phyloP scores from a whole-genome alignment of 2,888 invertebrate species.

The Noctua janthe region DNA sequence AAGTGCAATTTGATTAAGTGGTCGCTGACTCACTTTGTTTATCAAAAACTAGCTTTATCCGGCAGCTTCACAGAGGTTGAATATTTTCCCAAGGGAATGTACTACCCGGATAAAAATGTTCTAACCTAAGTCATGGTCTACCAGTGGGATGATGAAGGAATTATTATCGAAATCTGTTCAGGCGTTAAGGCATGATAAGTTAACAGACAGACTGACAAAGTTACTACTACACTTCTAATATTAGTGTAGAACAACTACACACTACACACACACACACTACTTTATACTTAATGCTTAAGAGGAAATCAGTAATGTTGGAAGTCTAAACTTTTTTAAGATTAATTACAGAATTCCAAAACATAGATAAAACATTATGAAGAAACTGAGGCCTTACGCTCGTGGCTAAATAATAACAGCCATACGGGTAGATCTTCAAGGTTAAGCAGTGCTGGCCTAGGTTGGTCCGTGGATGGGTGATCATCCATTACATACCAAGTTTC shows the following conservation, averaged over 20 bases:
- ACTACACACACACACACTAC: too few species aligned
- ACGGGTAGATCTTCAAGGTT: too few species aligned
- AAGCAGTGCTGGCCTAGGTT: neutral
- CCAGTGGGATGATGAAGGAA: neutral
- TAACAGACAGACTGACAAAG: neutral
- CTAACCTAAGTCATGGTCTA: neutral
- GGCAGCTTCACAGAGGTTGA: neutral
- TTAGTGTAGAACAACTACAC: too few species aligned
- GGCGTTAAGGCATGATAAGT: neutral
- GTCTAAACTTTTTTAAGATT: neutral
- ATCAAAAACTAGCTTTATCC: neutral
- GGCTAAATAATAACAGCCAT: too few species aligned
- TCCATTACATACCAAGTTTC: neutral
- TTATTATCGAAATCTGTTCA: neutral
- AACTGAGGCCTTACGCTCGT: too few species aligned
- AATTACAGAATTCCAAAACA: neutral
- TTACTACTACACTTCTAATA: neutral
- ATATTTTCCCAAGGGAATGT: neutral
- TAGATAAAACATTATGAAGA: too few species aligned
- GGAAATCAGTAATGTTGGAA: neutral
- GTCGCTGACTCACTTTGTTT: conserved; percentile 2
- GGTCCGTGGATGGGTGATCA: neutral
- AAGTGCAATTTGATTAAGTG: conserved; percentile 41
- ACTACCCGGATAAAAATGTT: neutral
- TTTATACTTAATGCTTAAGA: too few species aligned